Conservation (phyloP, 1,140 invertebrate species). For the Melanaphis sacchari region DNA sequence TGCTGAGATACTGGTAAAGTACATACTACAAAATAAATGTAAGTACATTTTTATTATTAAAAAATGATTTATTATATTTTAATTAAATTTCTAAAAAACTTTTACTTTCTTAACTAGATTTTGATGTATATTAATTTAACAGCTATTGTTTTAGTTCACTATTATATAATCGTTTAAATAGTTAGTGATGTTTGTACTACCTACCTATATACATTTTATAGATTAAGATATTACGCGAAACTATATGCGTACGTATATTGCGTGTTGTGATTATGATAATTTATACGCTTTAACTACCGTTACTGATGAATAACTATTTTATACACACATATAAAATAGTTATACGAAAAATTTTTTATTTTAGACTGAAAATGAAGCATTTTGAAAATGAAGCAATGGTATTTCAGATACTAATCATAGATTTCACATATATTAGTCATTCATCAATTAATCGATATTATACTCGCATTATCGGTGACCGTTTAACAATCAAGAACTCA, state of each 20-base stretch:
- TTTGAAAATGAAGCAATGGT: not conserved
- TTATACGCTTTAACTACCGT: not conserved
- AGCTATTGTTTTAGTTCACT: not conserved
- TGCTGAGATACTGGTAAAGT: not conserved
- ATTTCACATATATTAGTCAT: not conserved
- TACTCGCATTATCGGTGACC: no score
- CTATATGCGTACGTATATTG: not conserved
- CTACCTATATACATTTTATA: not conserved
- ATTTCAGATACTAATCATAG: not conserved
- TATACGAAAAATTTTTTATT: not conserved
- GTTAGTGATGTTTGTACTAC: not conserved
- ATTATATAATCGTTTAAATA: not conserved
- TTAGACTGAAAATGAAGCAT: not conserved
- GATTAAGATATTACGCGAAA: not conserved
- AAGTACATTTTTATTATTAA: not conserved
- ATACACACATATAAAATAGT: not conserved
- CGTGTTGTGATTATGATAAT: not conserved
- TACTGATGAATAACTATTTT: not conserved
- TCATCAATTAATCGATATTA: not conserved
- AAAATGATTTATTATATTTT: not conserved
- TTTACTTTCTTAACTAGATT: not conserved
- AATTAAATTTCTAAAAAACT: not conserved
- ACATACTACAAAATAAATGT: not conserved
- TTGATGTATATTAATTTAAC: not conserved
- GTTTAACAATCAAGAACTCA: no score